These are phyloP conservation scores for Tenthredo scrophulariae DNA, from an alignment of 2,888 invertebrate species.

Conservation along the genomic window DNA sequence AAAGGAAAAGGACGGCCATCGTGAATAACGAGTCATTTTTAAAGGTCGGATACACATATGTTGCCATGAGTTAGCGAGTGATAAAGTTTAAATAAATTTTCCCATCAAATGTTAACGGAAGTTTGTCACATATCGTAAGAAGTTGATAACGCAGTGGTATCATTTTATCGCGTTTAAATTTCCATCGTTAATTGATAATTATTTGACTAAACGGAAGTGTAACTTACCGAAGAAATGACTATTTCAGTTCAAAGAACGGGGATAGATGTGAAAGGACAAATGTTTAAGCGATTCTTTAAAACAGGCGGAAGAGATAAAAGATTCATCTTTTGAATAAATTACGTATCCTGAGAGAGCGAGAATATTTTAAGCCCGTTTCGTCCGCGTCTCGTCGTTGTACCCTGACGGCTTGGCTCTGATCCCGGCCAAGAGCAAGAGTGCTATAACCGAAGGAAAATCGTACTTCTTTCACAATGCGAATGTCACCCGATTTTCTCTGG, in stretches of 20 bases:
- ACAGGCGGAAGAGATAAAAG: constrained; percentile 60
- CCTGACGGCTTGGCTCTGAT: background rate
- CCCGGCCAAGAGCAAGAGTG: background rate
- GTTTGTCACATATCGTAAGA: background rate
- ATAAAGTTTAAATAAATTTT: background rate
- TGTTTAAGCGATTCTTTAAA: constrained; percentile 62
- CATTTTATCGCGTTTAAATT: background rate
- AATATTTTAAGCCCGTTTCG: constrained; percentile 12
- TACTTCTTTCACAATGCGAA: constrained; percentile 26
- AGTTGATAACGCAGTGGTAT: background rate
- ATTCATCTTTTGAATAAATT: constrained; percentile 66
- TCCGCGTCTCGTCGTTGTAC: background rate
- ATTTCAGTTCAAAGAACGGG: background rate
- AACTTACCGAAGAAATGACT: background rate
- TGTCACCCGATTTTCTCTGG: constrained; percentile 16
- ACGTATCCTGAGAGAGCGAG: constrained; percentile 40
- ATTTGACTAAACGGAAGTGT: background rate
- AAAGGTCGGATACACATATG: background rate
- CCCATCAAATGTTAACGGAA: background rate
- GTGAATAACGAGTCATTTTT: background rate
- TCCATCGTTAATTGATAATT: background rate
- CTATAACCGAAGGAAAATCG: background rate
- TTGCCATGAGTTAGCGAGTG: background rate
- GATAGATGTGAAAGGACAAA: constrained; percentile 50
- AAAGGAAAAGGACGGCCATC: constrained; percentile 1